These are phyloP conservation scores for Nothocercus nigrocapillus DNA, from an alignment of 2,113 vertebrate species.

Conservation along the genomic window DNA sequence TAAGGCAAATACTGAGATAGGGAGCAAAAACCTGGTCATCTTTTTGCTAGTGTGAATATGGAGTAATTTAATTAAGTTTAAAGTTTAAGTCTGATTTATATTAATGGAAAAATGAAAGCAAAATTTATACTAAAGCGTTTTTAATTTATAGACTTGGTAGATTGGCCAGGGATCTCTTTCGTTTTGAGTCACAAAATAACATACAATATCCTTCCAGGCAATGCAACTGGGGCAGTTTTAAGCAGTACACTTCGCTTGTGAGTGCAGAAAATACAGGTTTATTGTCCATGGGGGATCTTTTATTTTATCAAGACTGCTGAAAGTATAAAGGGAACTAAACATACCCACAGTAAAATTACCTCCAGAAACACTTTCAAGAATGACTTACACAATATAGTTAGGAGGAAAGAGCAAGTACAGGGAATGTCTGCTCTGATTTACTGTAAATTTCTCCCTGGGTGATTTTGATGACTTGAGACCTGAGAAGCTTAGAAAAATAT, in stretches of 20 bases:
- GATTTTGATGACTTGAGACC: constrained; percentile 47
- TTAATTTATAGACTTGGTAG: background rate
- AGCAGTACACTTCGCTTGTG: background rate
- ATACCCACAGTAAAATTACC: background rate
- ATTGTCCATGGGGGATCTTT: background rate
- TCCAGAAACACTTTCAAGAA: constrained; percentile 10
- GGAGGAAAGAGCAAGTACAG: background rate
- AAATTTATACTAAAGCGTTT: background rate
- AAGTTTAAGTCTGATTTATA: background rate
- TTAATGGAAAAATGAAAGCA: background rate
- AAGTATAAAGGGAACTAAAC: constrained; percentile 37
- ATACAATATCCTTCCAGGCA: background rate
- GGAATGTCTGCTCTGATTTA: constrained; percentile 38
- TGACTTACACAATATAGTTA: background rate
- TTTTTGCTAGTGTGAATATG: background rate
- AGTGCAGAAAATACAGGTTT: background rate
- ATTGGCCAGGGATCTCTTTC: background rate
- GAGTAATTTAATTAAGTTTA: background rate
- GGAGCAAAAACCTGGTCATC: background rate
- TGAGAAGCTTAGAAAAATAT: constrained; percentile 41
- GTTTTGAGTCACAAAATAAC: background rate
- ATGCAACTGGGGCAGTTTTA: background rate
- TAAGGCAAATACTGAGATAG: background rate
- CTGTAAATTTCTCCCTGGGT: constrained; percentile 11
- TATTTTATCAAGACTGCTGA: constrained; percentile 30